Conservation (phyloP, 2,113 vertebrate species). For the Odobenus rosmarus region DNA sequence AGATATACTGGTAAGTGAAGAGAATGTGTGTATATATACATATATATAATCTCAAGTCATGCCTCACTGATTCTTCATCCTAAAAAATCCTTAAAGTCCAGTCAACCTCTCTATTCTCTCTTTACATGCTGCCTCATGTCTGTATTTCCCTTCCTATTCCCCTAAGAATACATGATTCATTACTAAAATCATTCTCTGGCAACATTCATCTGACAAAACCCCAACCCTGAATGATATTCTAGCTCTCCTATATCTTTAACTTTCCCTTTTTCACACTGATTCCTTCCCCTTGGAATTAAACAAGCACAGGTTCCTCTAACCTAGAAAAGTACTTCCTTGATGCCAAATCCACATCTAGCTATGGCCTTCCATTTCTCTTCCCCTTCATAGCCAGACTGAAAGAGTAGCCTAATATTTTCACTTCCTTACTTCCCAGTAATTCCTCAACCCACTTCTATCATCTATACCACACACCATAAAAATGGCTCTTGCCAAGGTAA, state of each 20-base stretch:
- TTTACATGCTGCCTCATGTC: neutral
- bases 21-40: neutral
- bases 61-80: neutral
- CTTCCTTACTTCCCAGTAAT: neutral
- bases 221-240: neutral
- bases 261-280: constrained; percentile 21
- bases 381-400: neutral
- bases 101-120: neutral
- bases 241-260: neutral
- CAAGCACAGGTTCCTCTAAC: neutral
- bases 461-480: neutral
- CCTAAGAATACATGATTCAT: neutral
- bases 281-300: constrained; percentile 9
- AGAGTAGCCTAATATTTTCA: neutral
- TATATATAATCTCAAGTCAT: neutral
- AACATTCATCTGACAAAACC: neutral
- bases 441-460: neutral
- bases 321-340: constrained; percentile 9
- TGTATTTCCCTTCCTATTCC: neutral
- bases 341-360: neutral
- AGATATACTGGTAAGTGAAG: neutral
- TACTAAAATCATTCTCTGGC: neutral
- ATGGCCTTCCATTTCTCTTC: neutral
- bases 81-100: constrained; percentile 6
- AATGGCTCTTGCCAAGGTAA: constrained; percentile 10